Conservation (phyloP, 2,113 vertebrate genomes). For the Salvelinus alpinus region DNA sequence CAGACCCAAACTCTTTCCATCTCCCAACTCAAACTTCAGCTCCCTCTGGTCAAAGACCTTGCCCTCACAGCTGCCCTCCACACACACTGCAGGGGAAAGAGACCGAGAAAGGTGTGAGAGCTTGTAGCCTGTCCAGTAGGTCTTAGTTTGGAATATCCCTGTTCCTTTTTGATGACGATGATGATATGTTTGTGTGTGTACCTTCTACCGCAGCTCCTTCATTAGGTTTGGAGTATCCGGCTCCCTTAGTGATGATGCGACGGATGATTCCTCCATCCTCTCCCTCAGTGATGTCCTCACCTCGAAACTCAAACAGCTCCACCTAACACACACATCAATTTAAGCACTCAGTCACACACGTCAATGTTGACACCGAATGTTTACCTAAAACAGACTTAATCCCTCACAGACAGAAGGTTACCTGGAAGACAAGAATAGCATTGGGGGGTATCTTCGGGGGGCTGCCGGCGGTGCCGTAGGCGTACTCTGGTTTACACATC, state of each 20-base stretch:
- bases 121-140: neutral
- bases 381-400: conserved; percentile 19
- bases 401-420: conserved; percentile 40
- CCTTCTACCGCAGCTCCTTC: conserved; percentile 91
- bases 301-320: conserved; percentile 92
- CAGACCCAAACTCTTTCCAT: conserved; percentile 83
- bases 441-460: conserved; percentile 96
- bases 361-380: neutral
- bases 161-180: neutral
- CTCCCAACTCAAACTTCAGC: conserved; percentile 89
- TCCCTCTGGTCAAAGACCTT: conserved; percentile 86
- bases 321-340: conserved; percentile 69
- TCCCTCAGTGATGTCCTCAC: conserved; percentile 89
- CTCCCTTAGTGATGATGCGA: conserved; percentile 85
- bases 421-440: conserved; percentile 91
- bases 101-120: neutral
- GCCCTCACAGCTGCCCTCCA: conserved; percentile 79
- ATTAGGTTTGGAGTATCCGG: conserved; percentile 92
- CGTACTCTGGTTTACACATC: conserved; percentile 92
- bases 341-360: too few relatives aligned
- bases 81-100: conserved; percentile 71
- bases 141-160: too few relatives aligned
- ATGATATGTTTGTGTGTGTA: conserved; percentile 42
- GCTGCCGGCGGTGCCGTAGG: conserved; percentile 92
- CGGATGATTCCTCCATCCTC: conserved; percentile 93